A percentile compares a stretch with the other conserved stretches of the same genome.
These are phyloP conservation scores for Cheilosia impressa DNA, from an alignment of 2,888 invertebrate genomes.

Conservation along the genomic window DNA sequence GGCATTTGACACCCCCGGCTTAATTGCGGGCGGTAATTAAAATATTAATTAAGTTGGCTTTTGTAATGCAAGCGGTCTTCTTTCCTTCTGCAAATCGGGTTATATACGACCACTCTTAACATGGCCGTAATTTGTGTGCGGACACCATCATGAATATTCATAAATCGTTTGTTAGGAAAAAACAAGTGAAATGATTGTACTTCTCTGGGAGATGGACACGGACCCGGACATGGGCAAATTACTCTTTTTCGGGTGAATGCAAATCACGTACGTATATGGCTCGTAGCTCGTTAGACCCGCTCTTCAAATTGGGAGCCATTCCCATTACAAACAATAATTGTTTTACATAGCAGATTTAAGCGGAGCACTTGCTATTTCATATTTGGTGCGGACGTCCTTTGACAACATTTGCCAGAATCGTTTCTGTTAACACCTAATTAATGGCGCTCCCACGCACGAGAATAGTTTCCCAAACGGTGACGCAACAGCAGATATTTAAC, in stretches of 20 bases:
- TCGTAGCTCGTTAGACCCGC: background rate
- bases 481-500: slow-evolving; percentile 15
- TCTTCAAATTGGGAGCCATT: slow-evolving; percentile 31
- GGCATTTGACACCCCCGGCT: slow-evolving; percentile 25
- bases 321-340: slow-evolving; percentile 21
- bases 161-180: slow-evolving; percentile 15
- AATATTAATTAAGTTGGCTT: slow-evolving; percentile 52
- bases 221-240: background rate
- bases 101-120: background rate
- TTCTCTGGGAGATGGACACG: slow-evolving; percentile 20
- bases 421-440: slow-evolving; percentile 60
- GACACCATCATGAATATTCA: slow-evolving; percentile 45
- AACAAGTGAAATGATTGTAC: slow-evolving; percentile 19
- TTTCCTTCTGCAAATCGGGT: slow-evolving; percentile 13
- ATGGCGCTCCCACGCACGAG: slow-evolving; percentile 38
- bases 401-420: slow-evolving; percentile 6
- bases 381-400: background rate
- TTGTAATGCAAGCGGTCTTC: slow-evolving; percentile 32
- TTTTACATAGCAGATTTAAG: slow-evolving; percentile 31
- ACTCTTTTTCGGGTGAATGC: background rate
- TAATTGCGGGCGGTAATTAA: slow-evolving; percentile 47
- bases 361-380: slow-evolving; percentile 21
- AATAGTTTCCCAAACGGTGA: slow-evolving; percentile 2
- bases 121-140: slow-evolving; percentile 1
- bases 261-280: slow-evolving; percentile 9